These are phyloP conservation scores for Phaethornis superciliosus DNA, from an alignment of 2,113 vertebrate genomes.

Conservation along the genomic window DNA sequence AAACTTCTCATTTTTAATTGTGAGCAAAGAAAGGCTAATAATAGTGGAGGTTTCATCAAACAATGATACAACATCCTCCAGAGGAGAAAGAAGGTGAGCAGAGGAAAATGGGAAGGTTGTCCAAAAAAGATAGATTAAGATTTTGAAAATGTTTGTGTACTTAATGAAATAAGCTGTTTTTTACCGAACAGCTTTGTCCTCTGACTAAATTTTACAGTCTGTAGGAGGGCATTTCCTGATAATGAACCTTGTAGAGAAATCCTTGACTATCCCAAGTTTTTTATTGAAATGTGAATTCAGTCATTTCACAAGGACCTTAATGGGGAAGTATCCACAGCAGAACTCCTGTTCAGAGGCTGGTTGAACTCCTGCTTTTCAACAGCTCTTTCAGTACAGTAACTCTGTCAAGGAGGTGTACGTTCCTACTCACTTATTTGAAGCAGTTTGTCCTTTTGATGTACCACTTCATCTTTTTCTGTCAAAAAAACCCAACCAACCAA, in stretches of 20 bases:
- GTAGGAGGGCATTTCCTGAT: not conserved
- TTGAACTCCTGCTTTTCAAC: not conserved
- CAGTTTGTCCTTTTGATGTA: not conserved
- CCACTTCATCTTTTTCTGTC: not conserved
- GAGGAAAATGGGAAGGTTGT: not conserved
- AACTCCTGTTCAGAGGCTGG: not conserved
- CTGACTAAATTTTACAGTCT: not conserved
- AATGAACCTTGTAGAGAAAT: not conserved
- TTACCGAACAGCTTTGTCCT: not conserved
- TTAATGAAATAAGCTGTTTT: not conserved
- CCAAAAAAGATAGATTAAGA: not conserved
- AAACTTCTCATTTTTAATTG: not conserved
- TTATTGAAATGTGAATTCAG: not conserved
- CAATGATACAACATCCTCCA: not conserved
- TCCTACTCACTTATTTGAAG: not conserved
- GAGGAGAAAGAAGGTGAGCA: not conserved
- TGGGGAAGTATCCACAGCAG: not conserved
- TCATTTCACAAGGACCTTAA: not conserved
- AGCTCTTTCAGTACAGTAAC: not conserved
- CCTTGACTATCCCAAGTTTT: not conserved
- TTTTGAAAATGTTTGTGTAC: not conserved
- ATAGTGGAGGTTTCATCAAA: not conserved
- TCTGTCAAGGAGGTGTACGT: not conserved
- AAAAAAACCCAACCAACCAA: not conserved
- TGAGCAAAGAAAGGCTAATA: not conserved